These are phyloP conservation scores for Aphelenchoides fujianensis DNA, from an alignment of 1,140 invertebrate genomes.

Conservation along the genomic window DNA sequence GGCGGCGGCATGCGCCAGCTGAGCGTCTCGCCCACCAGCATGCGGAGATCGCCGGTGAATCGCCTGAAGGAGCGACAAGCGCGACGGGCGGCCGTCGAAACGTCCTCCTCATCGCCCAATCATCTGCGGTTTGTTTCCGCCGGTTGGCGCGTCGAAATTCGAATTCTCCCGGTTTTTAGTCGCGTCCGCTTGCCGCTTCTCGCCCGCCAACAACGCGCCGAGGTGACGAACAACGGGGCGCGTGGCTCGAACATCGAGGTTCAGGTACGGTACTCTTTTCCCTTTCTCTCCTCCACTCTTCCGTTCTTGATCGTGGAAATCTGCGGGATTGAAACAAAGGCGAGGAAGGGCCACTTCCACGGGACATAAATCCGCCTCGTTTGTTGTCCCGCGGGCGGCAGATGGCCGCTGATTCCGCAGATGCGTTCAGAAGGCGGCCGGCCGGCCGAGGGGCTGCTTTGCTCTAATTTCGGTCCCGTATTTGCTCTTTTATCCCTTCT, in stretches of 20 bases:
- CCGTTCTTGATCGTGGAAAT: too few species aligned
- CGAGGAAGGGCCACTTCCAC: too few species aligned
- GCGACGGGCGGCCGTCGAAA: slow-evolving; percentile 1
- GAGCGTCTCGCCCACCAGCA: slow-evolving; percentile 40
- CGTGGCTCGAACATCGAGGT: not conserved
- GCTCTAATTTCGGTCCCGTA: too few species aligned
- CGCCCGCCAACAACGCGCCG: not conserved
- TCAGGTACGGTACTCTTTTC: not conserved
- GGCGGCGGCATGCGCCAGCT: slow-evolving; percentile 8
- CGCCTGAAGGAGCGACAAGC: slow-evolving; percentile 23
- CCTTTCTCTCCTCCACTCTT: too few species aligned
- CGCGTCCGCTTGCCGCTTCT: not conserved
- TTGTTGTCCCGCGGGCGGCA: too few species aligned
- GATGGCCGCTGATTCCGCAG: too few species aligned
- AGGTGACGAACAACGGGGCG: not conserved
- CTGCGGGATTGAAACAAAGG: too few species aligned
- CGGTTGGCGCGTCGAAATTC: not conserved
- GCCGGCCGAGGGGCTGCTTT: too few species aligned
- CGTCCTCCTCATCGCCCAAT: not conserved
- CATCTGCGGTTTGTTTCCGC: not conserved
- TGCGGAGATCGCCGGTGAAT: slow-evolving; percentile 43
- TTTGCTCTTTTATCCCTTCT: too few species aligned
- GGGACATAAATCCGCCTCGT: too few species aligned
- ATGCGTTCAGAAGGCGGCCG: too few species aligned
- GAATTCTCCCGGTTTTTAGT: not conserved